Percentiles rank a stretch among this genome's conserved stretches.
These are phyloP conservation scores for Gymnorhina tibicen DNA, from an alignment of 2,113 vertebrate genomes.

Conservation along the genomic window DNA sequence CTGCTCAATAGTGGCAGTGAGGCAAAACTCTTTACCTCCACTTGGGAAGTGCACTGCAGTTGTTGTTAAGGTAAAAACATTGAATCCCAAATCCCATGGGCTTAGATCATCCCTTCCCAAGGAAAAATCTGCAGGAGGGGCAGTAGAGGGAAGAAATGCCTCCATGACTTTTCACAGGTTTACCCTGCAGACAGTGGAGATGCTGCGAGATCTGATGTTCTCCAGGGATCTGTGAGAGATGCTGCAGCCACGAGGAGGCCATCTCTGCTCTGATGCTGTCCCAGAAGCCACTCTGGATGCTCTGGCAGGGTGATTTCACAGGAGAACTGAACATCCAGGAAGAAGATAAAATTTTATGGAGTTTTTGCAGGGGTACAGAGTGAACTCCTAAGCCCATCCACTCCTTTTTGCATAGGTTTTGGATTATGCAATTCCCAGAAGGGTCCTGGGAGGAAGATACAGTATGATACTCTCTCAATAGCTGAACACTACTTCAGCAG, in stretches of 20 bases:
- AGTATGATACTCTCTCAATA: not conserved
- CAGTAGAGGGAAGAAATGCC: not conserved
- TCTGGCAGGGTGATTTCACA: not conserved
- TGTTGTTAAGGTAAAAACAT: not conserved
- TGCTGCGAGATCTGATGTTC: not conserved
- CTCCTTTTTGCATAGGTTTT: not conserved
- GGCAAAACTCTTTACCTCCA: not conserved
- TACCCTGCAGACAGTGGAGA: not conserved
- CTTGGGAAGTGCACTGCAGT: not conserved
- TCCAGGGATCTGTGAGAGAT: not conserved
- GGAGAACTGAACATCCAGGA: not conserved
- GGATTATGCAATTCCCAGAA: not conserved
- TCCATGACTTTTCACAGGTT: not conserved
- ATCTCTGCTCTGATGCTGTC: not conserved
- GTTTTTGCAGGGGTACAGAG: not conserved
- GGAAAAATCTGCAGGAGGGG: not conserved
- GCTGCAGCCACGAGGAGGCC: not conserved
- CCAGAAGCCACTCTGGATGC: not conserved
- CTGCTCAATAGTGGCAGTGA: not conserved
- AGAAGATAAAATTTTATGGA: not conserved
- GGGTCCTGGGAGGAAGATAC: not conserved
- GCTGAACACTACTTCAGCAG: not conserved
- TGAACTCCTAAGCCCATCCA: not conserved
- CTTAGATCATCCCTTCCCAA: not conserved
- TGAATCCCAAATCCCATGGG: not conserved